phyloP scores from a whole-genome alignment of 2,888 invertebrate species.

The Aporophyla nigra region DNA sequence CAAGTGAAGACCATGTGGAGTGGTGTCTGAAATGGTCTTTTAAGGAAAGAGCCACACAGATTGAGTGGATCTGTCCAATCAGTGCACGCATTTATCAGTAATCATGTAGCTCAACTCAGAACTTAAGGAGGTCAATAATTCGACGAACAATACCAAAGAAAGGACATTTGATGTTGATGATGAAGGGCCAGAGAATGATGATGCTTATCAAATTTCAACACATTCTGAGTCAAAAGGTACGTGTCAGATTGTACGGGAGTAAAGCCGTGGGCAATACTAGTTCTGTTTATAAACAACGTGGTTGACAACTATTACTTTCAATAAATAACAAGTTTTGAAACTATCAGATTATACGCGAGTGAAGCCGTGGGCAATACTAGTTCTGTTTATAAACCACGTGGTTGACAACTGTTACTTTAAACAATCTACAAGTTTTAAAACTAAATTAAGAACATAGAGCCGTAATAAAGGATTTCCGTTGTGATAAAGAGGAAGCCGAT shows the following conservation, averaged over 20 bases:
- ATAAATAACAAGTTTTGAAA: slow-evolving; percentile 10
- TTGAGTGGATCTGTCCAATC: too few species aligned
- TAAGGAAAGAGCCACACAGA: too few species aligned
- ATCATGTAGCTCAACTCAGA: too few species aligned
- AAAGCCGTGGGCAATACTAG: neutral
- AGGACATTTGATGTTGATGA: too few species aligned
- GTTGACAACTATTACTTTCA: neutral
- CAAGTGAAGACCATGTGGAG: too few species aligned
- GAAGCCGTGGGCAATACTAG: neutral
- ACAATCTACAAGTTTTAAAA: slow-evolving; percentile 9
- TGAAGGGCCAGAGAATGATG: neutral
- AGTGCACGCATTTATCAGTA: too few species aligned
- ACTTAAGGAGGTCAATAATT: too few species aligned
- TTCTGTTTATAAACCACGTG: neutral
- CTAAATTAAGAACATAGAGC: slow-evolving; percentile 2
- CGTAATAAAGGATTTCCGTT: slow-evolving; percentile 42
- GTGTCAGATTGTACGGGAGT: neutral
- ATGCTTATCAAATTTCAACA: neutral
- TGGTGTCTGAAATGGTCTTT: too few species aligned
- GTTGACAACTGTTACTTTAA: neutral
- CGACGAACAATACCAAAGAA: too few species aligned
- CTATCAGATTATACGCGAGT: neutral
- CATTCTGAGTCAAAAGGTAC: neutral
- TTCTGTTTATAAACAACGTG: neutral
- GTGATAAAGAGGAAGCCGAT: slow-evolving; percentile 17